Percentiles rank a stretch among this genome's conserved stretches.
These are phyloP conservation scores for Tapera naevia DNA, from an alignment of 2,797 vertebrate species.

Conservation along the genomic window DNA sequence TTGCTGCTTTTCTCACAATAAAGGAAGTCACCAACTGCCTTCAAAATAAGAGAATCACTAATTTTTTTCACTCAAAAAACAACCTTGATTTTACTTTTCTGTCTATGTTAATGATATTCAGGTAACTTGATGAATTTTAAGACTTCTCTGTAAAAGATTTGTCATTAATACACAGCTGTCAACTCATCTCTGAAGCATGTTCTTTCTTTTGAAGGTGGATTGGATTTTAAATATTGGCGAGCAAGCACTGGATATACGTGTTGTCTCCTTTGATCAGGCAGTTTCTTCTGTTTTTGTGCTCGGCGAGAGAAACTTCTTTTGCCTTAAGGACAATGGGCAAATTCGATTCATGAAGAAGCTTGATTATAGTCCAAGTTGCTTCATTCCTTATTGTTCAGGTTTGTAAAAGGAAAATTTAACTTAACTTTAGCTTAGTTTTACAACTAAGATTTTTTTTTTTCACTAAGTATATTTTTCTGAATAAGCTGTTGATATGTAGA, in stretches of 20 bases:
- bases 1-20: not conserved
- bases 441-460: not conserved
- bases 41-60: not conserved
- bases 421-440: not conserved
- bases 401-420: constrained; percentile 55
- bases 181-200: not conserved
- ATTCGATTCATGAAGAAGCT: constrained; percentile 98
- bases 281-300: constrained; percentile 88
- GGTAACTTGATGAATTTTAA: not conserved
- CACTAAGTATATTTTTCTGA: not conserved
- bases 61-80: not conserved
- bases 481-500: not conserved
- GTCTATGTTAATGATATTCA: not conserved
- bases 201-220: constrained; percentile 83
- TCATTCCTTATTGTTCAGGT: constrained; percentile 94
- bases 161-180: not conserved
- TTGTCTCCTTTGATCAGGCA: constrained; percentile 84
- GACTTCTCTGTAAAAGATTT: not conserved
- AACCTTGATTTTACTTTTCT: not conserved
- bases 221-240: constrained; percentile 94
- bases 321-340: constrained; percentile 93
- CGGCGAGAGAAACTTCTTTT: constrained; percentile 94
- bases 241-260: constrained; percentile 87
- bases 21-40: not conserved
- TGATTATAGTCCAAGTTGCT: constrained; percentile 93